Evolutionary conservation across 1,140 invertebrate species (phyloP).

Genomic region (Limonius californicus): DNA sequence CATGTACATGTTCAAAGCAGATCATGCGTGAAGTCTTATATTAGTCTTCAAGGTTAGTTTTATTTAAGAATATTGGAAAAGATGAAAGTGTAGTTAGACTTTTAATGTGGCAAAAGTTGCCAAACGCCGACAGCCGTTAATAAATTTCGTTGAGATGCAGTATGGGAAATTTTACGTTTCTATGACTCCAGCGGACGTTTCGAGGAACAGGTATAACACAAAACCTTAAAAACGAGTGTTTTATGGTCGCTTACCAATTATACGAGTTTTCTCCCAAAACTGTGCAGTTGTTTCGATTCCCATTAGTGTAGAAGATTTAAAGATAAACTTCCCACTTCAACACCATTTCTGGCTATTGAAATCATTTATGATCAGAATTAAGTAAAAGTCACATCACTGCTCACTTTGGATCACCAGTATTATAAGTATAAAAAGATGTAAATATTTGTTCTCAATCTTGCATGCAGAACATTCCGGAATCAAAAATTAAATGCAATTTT

Average conservation of each 20-base stretch:
- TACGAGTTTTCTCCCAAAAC: slow-evolving; percentile 46
- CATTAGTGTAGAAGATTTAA: slow-evolving; percentile 45
- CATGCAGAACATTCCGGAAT: no score
- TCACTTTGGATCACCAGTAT: not conserved
- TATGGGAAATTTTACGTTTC: not conserved
- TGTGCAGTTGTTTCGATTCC: slow-evolving; percentile 51
- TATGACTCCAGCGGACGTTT: not conserved
- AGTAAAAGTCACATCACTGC: slow-evolving; percentile 22
- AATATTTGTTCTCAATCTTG: no score
- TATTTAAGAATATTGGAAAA: not conserved
- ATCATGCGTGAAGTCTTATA: no score
- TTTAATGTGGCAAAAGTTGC: not conserved
- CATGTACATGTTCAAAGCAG: no score
- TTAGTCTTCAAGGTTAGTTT: not conserved
- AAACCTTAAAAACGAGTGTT: not conserved
- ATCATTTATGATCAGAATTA: slow-evolving; percentile 23
- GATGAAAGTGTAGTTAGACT: not conserved
- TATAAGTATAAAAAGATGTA: not conserved
- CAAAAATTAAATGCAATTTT: slow-evolving; percentile 3
- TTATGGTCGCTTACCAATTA: slow-evolving; percentile 22
- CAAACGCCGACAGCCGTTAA: not conserved
- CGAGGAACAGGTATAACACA: not conserved
- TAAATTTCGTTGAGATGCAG: not conserved
- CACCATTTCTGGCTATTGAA: slow-evolving; percentile 29
- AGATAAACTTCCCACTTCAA: slow-evolving; percentile 26